Percentiles rank a stretch among this genome's conserved stretches.
Conservation (phyloP, 2,888 invertebrate species). For the Pocota personata region DNA sequence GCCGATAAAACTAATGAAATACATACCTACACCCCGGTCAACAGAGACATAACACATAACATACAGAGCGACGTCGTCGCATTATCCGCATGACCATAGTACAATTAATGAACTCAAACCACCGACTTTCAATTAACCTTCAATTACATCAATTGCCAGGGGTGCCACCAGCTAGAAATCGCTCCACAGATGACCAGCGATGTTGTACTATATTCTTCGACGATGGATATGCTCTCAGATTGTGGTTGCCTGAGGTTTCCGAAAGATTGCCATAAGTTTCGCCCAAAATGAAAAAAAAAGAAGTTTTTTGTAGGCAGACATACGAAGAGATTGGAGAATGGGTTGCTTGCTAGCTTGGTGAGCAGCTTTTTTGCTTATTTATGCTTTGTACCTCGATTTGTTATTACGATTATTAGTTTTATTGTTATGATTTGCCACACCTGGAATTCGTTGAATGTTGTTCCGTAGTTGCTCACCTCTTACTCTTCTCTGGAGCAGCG, state of each 20-base stretch:
- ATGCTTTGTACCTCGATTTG: constrained; percentile 53
- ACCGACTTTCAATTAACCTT: constrained; percentile 71
- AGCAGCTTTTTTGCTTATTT: constrained; percentile 27
- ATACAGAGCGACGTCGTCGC: not conserved
- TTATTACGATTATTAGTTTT: constrained; percentile 69
- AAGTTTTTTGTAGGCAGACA: not conserved
- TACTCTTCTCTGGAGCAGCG: not conserved
- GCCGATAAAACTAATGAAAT: constrained; percentile 44
- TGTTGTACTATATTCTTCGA: not conserved
- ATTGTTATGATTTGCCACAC: constrained; percentile 71
- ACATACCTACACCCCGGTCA: constrained; percentile 30
- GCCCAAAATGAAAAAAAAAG: not conserved
- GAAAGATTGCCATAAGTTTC: not conserved
- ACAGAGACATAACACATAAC: constrained; percentile 31
- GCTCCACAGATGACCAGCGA: constrained; percentile 4
- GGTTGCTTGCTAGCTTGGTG: not conserved
- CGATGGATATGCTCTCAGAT: not conserved
- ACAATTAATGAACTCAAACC: constrained; percentile 63
- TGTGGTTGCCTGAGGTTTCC: constrained; percentile 8
- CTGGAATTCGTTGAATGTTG: constrained; percentile 61
- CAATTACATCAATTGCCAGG: constrained; percentile 63
- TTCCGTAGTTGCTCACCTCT: not conserved
- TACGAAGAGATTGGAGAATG: not conserved
- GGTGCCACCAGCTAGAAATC: constrained; percentile 12
- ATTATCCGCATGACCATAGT: constrained; percentile 36